These are phyloP conservation scores for Brachirus orientalis DNA, from an alignment of 2,113 vertebrate genomes.

Conservation along the genomic window DNA sequence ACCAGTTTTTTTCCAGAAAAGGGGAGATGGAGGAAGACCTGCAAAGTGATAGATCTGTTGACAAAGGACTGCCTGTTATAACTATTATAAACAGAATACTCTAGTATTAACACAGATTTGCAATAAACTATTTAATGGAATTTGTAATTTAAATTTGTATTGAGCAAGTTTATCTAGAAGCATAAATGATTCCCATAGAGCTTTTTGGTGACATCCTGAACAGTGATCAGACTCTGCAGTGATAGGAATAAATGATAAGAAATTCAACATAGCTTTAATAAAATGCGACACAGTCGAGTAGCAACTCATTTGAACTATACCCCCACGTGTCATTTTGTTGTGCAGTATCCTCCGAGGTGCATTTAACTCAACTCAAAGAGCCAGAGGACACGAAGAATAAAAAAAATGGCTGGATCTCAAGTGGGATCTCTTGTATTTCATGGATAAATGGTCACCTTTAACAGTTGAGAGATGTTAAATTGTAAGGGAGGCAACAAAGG, in stretches of 20 bases:
- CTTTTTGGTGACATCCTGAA: not conserved
- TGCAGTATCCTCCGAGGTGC: slow-evolving; percentile 32
- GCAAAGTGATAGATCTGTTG: slow-evolving; percentile 22
- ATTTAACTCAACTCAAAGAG: slow-evolving; percentile 35
- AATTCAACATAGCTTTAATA: not conserved
- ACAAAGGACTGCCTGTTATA: not conserved
- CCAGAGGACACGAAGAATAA: slow-evolving; percentile 24
- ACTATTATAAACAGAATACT: not conserved
- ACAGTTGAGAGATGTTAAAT: slow-evolving; percentile 31
- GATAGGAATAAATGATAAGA: too few species aligned
- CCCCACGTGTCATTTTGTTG: slow-evolving; percentile 31
- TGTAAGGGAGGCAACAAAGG: slow-evolving; percentile 32
- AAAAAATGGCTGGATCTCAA: slow-evolving; percentile 25
- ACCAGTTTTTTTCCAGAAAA: slow-evolving; percentile 60
- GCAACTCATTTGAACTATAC: not conserved
- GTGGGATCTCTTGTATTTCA: slow-evolving; percentile 35
- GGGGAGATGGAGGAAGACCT: slow-evolving; percentile 34
- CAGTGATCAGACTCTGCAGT: not conserved
- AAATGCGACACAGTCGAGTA: slow-evolving; percentile 1
- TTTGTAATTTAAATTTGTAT: slow-evolving; percentile 22
- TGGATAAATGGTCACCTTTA: slow-evolving; percentile 32
- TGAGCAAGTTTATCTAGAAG: not conserved
- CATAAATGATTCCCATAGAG: not conserved
- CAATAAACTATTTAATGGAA: not conserved
- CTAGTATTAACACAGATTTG: not conserved